Evolutionary conservation across 2,113 vertebrate species (phyloP).

Genomic region (Equus quagga): DNA sequence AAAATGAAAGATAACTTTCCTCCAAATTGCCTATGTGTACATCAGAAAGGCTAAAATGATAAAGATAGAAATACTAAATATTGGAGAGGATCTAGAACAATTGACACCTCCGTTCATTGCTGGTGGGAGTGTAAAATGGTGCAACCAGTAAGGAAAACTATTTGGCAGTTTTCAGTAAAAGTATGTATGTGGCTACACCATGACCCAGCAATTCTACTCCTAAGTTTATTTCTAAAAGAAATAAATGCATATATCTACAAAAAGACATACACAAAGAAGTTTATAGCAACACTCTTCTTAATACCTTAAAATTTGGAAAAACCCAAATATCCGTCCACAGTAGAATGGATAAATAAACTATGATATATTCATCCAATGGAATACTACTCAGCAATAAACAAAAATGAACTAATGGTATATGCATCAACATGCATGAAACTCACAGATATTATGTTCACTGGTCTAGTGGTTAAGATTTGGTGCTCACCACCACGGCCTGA

Average conservation of each 20-base stretch:
- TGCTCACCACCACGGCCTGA: too few species aligned
- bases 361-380: background rate
- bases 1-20: constrained; percentile 22
- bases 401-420: background rate
- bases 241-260: background rate
- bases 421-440: background rate
- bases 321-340: background rate
- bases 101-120: background rate
- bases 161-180: background rate
- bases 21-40: background rate
- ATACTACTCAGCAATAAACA: background rate
- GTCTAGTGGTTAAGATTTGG: too few species aligned
- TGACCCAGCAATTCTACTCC: background rate
- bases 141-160: background rate
- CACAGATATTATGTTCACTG: background rate
- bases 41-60: background rate
- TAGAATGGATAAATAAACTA: background rate
- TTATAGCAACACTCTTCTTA: background rate
- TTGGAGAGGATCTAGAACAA: background rate
- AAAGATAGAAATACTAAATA: background rate
- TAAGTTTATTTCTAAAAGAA: background rate
- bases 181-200: background rate
- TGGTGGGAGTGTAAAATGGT: background rate
- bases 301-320: background rate
- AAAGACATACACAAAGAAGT: background rate